Evolutionary conservation across 1,140 invertebrate species (phyloP), one percentile per base, ranked within the genome.

Genomic region (Tetramorium alpestre): DNA sequence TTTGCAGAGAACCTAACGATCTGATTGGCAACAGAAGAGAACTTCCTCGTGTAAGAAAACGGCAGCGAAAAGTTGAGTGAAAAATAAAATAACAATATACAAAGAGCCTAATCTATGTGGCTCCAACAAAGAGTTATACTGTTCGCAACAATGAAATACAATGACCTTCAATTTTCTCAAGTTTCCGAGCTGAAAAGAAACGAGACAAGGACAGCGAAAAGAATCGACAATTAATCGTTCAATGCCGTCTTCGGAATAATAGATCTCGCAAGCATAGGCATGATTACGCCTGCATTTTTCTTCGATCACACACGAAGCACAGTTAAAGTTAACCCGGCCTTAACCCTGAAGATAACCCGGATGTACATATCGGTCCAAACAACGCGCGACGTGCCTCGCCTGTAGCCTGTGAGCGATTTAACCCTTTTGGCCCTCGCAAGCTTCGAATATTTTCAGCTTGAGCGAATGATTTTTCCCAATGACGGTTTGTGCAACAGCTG

Each of bases 271-370:
- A n/a, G 10, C n/a, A 25, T 62, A 60, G 25, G 13, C 41, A 22
- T 8, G 69, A 60, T 70, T 73, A 73, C n/a, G 54, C 41, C 69
- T 47, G 33, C 44, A 49, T 49, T 73, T 73, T 44, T 38, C 69
- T 84, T 11, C 80, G 41, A 84, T 84, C 80, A 33, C 41, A 33
- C 41, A 49, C 41, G 41, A 62, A 44, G 56, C 56, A 44, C 16
- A 70, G 47, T 75, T 75, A 47, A 47, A 73, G 38, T 47, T 73
- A 75, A 65, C 3, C 76, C 41, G 80, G 13, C 44, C 69, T 84
- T 84, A 84, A 84, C 80, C 80, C 54, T 3, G 11, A 47, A 84
- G 80, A 84, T 84, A 84, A 84, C 80, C 80, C 54, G 62, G 13
- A 41, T 38, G 25, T 72, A 44, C 49, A 44, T 73, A 81, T 72